Evolutionary conservation across 2,888 invertebrate species (phyloP), one percentile per base, ranked within the genome.

Genomic region (Julus scanicus): DNA sequence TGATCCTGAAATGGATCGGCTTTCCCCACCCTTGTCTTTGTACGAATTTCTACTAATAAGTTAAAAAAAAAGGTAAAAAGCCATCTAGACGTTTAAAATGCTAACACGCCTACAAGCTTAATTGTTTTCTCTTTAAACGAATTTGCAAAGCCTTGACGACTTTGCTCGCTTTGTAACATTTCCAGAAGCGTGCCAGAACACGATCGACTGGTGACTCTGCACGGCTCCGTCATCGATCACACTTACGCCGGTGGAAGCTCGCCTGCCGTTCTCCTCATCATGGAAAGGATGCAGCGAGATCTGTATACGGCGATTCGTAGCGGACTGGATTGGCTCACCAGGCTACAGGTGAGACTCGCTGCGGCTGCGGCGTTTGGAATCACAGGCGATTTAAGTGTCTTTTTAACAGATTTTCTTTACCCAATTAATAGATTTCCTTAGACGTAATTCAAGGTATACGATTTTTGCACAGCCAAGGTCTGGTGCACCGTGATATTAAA

Each of bases 401-500:
- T 29, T 29, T 3, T 87, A 37, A 88, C 20, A 4, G 48, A 20
- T 39, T 17, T 87, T 71, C 20, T 1, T 86, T 83, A 17, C 57
- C 63, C 89, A 91, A 92, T 88, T 89, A 92, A n/a, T 93, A 95
- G 91, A 94, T 97, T 88, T 95, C 96, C 1, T 94, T 95, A 86
- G 97, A 97, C 91, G 97, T 97, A 8, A 95, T 97, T 0, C 96
- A 97, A 92, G 97, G 97, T 4, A 96, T 97, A 91, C 94, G 97
- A 86, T 97, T 96, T 93, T 94, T 97, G 6, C 97, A 97, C 93
- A 96, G 96, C 0, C 95, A 96, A 91, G 97, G 97, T 0, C 94
- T 97, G 9, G 96, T 97, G 4, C 97, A 97, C 92, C 94, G 97
- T 89, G 97, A 97, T 92, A 96, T 97, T 89, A 97, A 97, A 92